Percentiles rank a stretch among this genome's conserved stretches.
phyloP scores from a whole-genome alignment of 2,888 invertebrate species.

The Euspilapteryx auroguttella region DNA sequence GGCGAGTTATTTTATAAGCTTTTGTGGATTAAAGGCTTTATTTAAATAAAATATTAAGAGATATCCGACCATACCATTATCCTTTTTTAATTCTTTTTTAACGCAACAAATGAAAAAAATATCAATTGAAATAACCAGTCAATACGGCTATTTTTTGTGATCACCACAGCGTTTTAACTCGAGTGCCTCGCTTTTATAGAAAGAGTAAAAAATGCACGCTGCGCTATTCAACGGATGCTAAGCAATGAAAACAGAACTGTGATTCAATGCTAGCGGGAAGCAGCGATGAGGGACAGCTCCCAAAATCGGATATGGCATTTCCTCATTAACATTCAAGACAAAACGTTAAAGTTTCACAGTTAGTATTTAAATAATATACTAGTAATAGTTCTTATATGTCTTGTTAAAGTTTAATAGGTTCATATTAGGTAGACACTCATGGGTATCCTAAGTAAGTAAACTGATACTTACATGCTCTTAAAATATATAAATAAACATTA shows the following conservation, averaged over 20 bases:
- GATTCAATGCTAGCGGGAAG: constrained; percentile 15
- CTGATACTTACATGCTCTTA: no score
- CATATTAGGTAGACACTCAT: background rate
- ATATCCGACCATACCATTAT: no score
- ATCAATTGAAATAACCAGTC: no score
- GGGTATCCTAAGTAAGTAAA: no score
- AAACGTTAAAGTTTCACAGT: background rate
- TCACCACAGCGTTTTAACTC: constrained; percentile 42
- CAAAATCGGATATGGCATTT: background rate
- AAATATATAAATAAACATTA: no score
- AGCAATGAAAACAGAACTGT: constrained; percentile 55
- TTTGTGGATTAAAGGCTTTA: no score
- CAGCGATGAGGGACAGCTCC: constrained; percentile 17
- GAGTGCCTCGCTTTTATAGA: constrained; percentile 25
- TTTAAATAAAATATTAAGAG: no score
- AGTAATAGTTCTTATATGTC: no score
- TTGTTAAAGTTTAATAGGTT: background rate
- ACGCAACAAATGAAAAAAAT: no score
- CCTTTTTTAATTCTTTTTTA: no score
- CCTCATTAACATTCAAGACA: background rate
- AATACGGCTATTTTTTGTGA: constrained; percentile 28
- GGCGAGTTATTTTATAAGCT: no score
- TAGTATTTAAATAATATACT: background rate
- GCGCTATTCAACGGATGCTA: constrained; percentile 39
- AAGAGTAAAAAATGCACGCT: constrained; percentile 45